Conservation (phyloP, 2,888 invertebrate genomes). For the Liodrosophila aerea region DNA sequence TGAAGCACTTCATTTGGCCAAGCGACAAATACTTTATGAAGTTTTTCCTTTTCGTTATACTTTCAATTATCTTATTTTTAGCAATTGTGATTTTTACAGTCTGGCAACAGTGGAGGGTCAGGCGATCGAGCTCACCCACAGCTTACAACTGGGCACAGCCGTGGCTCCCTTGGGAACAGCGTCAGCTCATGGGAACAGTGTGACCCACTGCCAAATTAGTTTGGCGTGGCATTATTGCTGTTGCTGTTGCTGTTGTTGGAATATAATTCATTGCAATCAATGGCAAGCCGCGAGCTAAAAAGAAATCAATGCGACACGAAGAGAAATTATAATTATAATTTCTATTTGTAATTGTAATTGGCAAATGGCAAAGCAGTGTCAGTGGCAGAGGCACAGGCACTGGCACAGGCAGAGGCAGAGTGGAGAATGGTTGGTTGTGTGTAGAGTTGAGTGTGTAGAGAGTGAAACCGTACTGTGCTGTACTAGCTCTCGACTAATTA, state of each 20-base stretch:
- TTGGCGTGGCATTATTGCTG: slow-evolving; percentile 11
- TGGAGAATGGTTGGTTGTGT: background rate
- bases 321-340: slow-evolving; percentile 71
- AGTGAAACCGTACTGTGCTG: slow-evolving; percentile 1
- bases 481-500: slow-evolving; percentile 61
- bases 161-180: background rate
- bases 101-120: too few species aligned
- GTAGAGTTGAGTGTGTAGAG: background rate
- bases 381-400: background rate
- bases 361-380: background rate
- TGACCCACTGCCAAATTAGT: slow-evolving; percentile 50
- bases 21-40: too few species aligned
- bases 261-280: slow-evolving; percentile 51
- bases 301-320: slow-evolving; percentile 55
- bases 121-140: too few species aligned
- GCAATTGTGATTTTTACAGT: too few species aligned
- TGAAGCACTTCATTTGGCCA: too few species aligned
- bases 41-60: too few species aligned
- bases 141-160: too few species aligned
- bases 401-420: too few species aligned
- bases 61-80: too few species aligned
- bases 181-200: slow-evolving; percentile 4
- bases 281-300: slow-evolving; percentile 32
- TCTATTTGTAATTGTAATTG: slow-evolving; percentile 42
- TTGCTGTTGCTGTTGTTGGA: background rate